Percentiles rank a stretch among this genome's conserved stretches.
Conservation (phyloP, 2,113 vertebrate genomes). For the Gasterosteus aculeatus region DNA sequence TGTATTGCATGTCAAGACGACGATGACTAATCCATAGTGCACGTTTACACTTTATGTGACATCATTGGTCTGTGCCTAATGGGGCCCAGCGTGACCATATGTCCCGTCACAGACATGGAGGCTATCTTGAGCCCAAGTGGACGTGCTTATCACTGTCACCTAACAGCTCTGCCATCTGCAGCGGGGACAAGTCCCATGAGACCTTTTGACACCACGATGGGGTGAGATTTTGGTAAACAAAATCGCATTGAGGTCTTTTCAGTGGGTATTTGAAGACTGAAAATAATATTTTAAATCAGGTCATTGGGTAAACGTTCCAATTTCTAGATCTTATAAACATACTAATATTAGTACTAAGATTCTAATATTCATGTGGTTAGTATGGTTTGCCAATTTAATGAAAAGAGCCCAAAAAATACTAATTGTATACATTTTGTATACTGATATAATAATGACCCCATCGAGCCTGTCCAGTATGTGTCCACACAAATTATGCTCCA, state of each 20-base stretch:
- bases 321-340: not conserved
- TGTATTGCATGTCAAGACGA: conserved; percentile 55
- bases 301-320: not conserved
- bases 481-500: not conserved
- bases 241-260: conserved; percentile 20
- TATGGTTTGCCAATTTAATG: too few species aligned
- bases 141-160: conserved; percentile 75
- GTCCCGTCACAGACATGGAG: conserved; percentile 71
- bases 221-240: conserved; percentile 52
- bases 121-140: conserved; percentile 71
- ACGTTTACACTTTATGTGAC: conserved; percentile 68
- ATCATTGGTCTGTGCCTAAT: conserved; percentile 72
- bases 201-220: conserved; percentile 52
- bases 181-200: conserved; percentile 46
- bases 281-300: not conserved
- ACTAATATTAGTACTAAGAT: too few species aligned
- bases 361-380: too few species aligned
- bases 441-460: not conserved
- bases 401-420: not conserved
- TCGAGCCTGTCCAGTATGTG: not conserved
- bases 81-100: conserved; percentile 81
- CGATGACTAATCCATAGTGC: conserved; percentile 64
- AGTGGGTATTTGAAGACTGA: conserved; percentile 8
- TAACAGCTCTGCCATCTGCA: conserved; percentile 81
- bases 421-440: not conserved